phyloP scores from a whole-genome alignment of 2,888 invertebrate species.

The Leptinotarsa haldemani region DNA sequence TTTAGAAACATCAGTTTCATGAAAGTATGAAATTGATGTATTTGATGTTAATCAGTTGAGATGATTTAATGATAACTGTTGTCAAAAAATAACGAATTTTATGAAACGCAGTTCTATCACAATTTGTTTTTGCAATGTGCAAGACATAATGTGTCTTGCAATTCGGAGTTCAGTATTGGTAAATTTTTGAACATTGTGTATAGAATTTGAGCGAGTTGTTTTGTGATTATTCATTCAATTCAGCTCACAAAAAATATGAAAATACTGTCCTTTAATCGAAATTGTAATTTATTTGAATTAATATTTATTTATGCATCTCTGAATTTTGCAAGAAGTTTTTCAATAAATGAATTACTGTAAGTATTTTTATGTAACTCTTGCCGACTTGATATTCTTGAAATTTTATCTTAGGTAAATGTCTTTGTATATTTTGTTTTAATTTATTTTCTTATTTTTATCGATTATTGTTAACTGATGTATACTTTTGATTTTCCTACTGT shows the following conservation, averaged over 20 bases:
- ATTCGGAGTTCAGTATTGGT: background rate
- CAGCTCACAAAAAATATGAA: background rate
- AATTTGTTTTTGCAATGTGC: conserved; percentile 8
- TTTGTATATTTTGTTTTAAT: conserved; percentile 1
- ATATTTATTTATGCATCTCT: background rate
- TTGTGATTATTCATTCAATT: background rate
- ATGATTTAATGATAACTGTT: conserved; percentile 12
- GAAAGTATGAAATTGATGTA: conserved; percentile 5
- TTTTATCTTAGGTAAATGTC: background rate
- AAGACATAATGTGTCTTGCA: too few relatives aligned
- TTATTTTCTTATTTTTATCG: background rate
- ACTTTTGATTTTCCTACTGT: background rate
- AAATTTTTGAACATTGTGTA: background rate
- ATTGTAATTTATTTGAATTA: too few relatives aligned
- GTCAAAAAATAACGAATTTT: conserved; percentile 3
- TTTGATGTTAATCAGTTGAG: conserved; percentile 7
- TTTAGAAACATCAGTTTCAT: background rate
- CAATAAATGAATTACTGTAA: background rate
- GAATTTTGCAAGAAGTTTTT: background rate
- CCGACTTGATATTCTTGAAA: conserved; percentile 7
- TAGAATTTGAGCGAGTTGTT: background rate
- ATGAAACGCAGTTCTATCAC: conserved; percentile 3
- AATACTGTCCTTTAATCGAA: too few relatives aligned
- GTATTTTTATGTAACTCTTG: conserved; percentile 15
- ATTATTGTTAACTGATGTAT: background rate